A percentile compares a stretch with the other conserved stretches of the same genome.
Evolutionary conservation across 2,797 vertebrate genomes (phyloP).

Genomic region (Atherinosoma microstoma): DNA sequence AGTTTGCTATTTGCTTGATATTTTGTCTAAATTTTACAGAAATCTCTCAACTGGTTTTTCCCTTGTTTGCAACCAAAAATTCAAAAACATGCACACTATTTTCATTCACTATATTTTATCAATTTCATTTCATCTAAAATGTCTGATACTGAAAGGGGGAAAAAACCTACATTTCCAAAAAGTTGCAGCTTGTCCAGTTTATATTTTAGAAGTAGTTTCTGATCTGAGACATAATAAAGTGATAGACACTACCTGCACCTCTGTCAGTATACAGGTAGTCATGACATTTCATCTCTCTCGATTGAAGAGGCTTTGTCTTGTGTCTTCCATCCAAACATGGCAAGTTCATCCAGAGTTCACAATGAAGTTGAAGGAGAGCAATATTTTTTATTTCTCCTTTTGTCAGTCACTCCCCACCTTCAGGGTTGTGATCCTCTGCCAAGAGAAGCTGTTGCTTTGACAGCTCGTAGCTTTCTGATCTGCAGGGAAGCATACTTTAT

Average conservation of each 20-base stretch:
- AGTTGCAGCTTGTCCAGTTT: slow-evolving; percentile 27
- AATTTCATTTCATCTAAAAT: slow-evolving; percentile 20
- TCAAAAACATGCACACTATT: slow-evolving; percentile 8
- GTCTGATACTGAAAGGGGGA: not conserved
- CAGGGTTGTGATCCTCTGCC: slow-evolving; percentile 37
- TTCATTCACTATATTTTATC: too few relatives aligned
- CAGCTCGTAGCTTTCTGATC: slow-evolving; percentile 50
- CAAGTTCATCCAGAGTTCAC: slow-evolving; percentile 75
- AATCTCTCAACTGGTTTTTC: slow-evolving; percentile 6
- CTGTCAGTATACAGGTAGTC: slow-evolving; percentile 48
- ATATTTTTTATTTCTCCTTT: slow-evolving; percentile 19
- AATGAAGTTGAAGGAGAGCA: slow-evolving; percentile 51
- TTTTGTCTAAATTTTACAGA: not conserved
- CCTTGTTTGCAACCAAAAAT: slow-evolving; percentile 8
- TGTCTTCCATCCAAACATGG: slow-evolving; percentile 56
- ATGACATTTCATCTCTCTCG: slow-evolving; percentile 45
- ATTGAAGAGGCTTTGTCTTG: slow-evolving; percentile 50
- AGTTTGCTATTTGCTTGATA: not conserved
- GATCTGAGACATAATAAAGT: slow-evolving; percentile 46
- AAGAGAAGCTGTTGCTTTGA: slow-evolving; percentile 49
- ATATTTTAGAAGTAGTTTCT: slow-evolving; percentile 30
- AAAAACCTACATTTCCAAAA: not conserved
- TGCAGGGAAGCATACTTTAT: slow-evolving; percentile 21
- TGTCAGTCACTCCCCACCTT: slow-evolving; percentile 57
- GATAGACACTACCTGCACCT: slow-evolving; percentile 42